Evolutionary conservation across 1,140 invertebrate genomes (phyloP), one percentile per base, ranked within the genome.

Genomic region (Monochamus saltuarius): DNA sequence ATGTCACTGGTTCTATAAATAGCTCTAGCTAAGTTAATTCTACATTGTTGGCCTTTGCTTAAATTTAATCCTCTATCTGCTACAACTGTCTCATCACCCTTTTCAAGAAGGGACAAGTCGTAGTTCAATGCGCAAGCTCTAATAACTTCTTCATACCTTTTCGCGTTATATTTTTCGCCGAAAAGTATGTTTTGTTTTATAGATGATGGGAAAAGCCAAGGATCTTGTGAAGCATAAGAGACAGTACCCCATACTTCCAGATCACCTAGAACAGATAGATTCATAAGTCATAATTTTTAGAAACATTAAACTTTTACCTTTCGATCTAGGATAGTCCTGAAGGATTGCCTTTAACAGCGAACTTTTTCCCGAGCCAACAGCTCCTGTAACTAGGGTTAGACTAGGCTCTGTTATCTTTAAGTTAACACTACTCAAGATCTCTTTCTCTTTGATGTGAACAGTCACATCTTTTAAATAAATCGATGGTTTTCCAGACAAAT

Each of bases 11-110:
- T 83, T 49, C 85, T 83, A 75, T 95, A 95, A 4, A 94, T 81
- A n/a, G 91, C 86, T 51, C 92, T 84, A 0, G 93, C 93, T 34
- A 95, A 78, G 71, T 92, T 94, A 4, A 98, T 89, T 68, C 95
- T 84, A 0, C 94, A 93, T 67, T 92, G 89, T 77, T 98, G 95
- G 45, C 95, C 92, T 35, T 91, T 91, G 67, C 88, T 91, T 1
- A 92, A 74, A 35, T 85, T 86, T 9, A 86, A 81, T 49, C 92
- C 92, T 76, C 87, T 81, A 69, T 95, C 92, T 36, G 90, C 91
- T 3, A 95, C 88, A n/a, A 91, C 77, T 0, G 91, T 93, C 66
- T 84, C 80, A 69, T 94, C 92, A 16, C 89, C 86, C 13, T 61
- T 64, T 35, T 66, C 67, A 17, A 71, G 68, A 14, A 54, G 53